Percentiles rank a stretch among this genome's conserved stretches.
These are phyloP conservation scores for Thera obeliscata DNA, from an alignment of 2,888 invertebrate species.

Conservation along the genomic window DNA sequence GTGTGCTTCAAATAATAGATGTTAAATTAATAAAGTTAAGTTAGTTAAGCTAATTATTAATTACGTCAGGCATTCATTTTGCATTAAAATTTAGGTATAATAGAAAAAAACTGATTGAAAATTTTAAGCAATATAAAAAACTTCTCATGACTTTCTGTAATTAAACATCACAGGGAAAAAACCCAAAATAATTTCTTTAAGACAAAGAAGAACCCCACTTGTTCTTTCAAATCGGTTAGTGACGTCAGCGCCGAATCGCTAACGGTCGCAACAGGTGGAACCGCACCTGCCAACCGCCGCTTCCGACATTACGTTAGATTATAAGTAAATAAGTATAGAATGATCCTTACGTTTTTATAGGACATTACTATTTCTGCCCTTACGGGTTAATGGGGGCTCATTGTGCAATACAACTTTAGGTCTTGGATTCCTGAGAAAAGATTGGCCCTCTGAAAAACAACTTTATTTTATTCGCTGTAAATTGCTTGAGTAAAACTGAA, in stretches of 20 bases:
- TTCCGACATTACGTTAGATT: constrained; percentile 75
- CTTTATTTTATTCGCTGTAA: too few relatives aligned
- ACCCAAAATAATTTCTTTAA: background rate
- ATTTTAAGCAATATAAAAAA: too few relatives aligned
- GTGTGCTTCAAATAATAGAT: too few relatives aligned
- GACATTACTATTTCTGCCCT: constrained; percentile 11
- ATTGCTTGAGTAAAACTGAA: too few relatives aligned
- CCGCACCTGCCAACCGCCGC: constrained; percentile 76
- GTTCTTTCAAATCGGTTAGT: constrained; percentile 28
- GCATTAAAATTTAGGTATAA: too few relatives aligned
- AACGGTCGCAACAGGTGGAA: constrained; percentile 72
- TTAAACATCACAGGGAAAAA: background rate
- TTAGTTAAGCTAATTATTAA: too few relatives aligned
- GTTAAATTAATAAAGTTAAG: too few relatives aligned
- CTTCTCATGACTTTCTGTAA: background rate
- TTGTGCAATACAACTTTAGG: constrained; percentile 26
- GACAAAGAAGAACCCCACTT: constrained; percentile 25
- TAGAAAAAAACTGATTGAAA: too few relatives aligned
- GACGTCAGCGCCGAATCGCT: constrained; percentile 37
- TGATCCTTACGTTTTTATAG: constrained; percentile 35
- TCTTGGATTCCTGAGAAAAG: background rate
- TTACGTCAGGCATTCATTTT: too few relatives aligned
- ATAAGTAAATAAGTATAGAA: background rate
- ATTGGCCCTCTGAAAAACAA: too few relatives aligned
- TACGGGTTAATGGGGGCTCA: constrained; percentile 10